Base-by-base conservation (phyloP, 2,888 invertebrate species). In the Drosophila pegasa region DNA sequence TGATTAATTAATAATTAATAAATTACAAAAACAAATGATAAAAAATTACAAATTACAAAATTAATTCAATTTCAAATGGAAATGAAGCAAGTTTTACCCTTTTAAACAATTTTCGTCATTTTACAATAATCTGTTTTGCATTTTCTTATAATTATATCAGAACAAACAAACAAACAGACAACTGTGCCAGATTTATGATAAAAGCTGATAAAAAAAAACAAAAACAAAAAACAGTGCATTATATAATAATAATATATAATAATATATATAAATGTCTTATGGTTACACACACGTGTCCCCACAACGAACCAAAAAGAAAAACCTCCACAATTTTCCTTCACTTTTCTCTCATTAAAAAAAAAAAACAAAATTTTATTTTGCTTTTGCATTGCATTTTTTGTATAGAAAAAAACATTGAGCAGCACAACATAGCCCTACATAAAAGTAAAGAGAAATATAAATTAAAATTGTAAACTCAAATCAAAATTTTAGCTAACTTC, bases 251-350 rank as follows among this genome's bases (percentile, higher is more conserved):
- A 48, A 50, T 22, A 51, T 51, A 25, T 52, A 52, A 29, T 45
- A 55, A 70, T 57, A 64, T 70, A 71, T 66, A 80, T 75, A 71
- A 90, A 92, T 92, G 92, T 92, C 92, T 90, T 90, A 90, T 92
- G 92, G 92, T 92, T 92, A 92, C 91, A 92, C 92, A 92, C 92
- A 86, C 77, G 74, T 77, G 82, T 67, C 71, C 78, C 74, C 68
- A 74, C 69, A 75, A 64, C 54, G 43, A 64, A 54, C 22, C 4
- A 25, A 43, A 18, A 41, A 14, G n/a, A 22, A 25, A 43, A 45
- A 12, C 16, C 45, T 35, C 16, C 50, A 35, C 65, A 58, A 63
- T 57, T 47, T 51, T 51, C 41, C 54, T 50, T 55, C 63, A 41
- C 38, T 56, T 43, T 54, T 22, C n/a, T 16, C 37, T 5, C 16